These are phyloP conservation scores for Numenius phaeopus DNA, from an alignment of 2,797 vertebrate genomes.

Conservation along the genomic window DNA sequence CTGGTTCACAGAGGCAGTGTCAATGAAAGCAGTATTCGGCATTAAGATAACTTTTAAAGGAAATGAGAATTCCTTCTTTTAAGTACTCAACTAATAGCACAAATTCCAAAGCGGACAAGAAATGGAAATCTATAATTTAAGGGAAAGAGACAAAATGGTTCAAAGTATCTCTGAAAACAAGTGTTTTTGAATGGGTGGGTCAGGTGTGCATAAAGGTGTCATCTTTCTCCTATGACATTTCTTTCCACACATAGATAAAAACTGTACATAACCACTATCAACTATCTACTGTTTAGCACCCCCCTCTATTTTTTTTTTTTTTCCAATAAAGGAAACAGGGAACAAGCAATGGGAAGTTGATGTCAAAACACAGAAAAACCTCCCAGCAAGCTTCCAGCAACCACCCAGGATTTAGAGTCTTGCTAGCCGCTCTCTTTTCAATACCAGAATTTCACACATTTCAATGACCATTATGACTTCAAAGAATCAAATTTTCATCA, in stretches of 20 bases:
- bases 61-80: neutral
- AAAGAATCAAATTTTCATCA: constrained; percentile 99
- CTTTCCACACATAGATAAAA: constrained; percentile 51
- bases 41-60: neutral
- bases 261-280: constrained; percentile 66
- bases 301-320: neutral
- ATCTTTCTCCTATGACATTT: constrained; percentile 33
- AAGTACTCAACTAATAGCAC: neutral
- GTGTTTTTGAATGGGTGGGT: constrained; percentile 20
- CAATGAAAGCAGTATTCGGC: neutral
- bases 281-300: constrained; percentile 68
- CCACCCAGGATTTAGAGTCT: constrained; percentile 92
- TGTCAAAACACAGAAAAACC: constrained; percentile 93
- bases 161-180: constrained; percentile 1
- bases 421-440: constrained; percentile 91
- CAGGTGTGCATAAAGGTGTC: constrained; percentile 40
- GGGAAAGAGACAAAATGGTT: neutral
- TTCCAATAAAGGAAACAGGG: constrained; percentile 84
- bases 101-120: neutral
- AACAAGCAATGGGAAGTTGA: constrained; percentile 94
- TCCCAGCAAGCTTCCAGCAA: constrained; percentile 92
- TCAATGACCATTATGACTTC: constrained; percentile 99
- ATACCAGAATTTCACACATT: constrained; percentile 96
- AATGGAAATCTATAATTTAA: neutral
- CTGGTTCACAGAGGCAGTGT: neutral